Evolutionary conservation across 2,888 invertebrate genomes (phyloP), one percentile per base, ranked within the genome.

Genomic region (Pterostichus niger): DNA sequence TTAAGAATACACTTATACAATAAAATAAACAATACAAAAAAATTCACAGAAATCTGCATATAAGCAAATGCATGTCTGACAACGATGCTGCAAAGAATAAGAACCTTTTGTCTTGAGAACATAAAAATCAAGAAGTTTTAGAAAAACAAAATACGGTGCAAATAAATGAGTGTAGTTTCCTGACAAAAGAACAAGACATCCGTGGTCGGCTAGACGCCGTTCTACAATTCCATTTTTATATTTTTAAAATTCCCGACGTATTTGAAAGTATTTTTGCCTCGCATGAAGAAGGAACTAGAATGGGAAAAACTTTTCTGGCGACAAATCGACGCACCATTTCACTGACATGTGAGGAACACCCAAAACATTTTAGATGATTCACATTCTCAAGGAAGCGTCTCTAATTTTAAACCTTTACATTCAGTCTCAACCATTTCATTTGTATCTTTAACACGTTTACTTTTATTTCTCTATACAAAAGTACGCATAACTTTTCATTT

Each of bases 81-180:
- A 56, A 15, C 17, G 17, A 13, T 56, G 5, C 6, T 56, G 17
- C 17, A 40, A 40, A 5, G 40, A 2, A 40, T 9, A 6, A 56
- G 56, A 56, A 56, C 15, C 56, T 56, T 56, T 56, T 56, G 56
- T 56, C 17, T 56, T 13, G 40, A 40, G 13, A 10, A 52, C 17
- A 17, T 56, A 56, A 56, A 56, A 56, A 56, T 56, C 56, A 56
- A 56, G 56, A 17, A 13, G 17, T 17, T 56, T 2, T 56, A 13
- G 68, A 71, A 64, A 64, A 71, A 71, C 68, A 71, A 71, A 71
- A 40, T 15, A 71, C 44, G 40, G 44, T 40, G n/a, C 68, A 56
- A 56, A 56, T 56, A 56, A 56, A 56, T 56, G 56, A 56, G 56
- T 56, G 17, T 7, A 44, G 68, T 15, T 71, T 71, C 68, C 68